Conservation (phyloP, 2,888 invertebrate species). For the Amphipyra tragopoginis region DNA sequence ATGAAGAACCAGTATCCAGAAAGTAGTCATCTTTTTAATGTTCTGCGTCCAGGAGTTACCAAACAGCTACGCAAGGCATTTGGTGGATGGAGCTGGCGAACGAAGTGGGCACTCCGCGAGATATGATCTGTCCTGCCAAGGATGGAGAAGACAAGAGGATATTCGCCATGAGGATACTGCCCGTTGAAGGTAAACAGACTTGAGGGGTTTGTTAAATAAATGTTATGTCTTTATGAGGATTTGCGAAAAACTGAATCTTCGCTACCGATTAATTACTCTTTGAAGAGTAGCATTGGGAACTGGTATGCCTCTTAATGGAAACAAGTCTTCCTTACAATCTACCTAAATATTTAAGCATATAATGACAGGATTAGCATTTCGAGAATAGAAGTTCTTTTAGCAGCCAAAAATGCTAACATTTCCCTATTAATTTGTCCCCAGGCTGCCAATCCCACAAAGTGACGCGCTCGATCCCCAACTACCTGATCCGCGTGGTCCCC, state of each 20-base stretch:
- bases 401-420: too few relatives aligned
- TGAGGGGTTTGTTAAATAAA: too few relatives aligned
- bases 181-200: slow-evolving; percentile 82
- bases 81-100: slow-evolving; percentile 95
- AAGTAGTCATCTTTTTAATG: not conserved
- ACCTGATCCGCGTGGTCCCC: slow-evolving; percentile 92
- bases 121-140: slow-evolving; percentile 92
- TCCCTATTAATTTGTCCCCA: slow-evolving; percentile 46
- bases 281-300: too few relatives aligned
- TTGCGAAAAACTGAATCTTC: too few relatives aligned
- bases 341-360: too few relatives aligned
- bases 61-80: slow-evolving; percentile 92
- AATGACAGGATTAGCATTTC: too few relatives aligned
- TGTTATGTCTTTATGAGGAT: too few relatives aligned
- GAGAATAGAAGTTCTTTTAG: too few relatives aligned
- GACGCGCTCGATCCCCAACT: slow-evolving; percentile 92
- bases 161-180: slow-evolving; percentile 92
- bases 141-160: slow-evolving; percentile 90
- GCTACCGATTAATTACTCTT: too few relatives aligned
- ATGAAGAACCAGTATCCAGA: not conserved
- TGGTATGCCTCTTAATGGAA: too few relatives aligned
- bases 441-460: slow-evolving; percentile 81
- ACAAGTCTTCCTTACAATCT: too few relatives aligned
- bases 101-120: slow-evolving; percentile 91
- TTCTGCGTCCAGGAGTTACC: slow-evolving; percentile 89